Evolutionary conservation across 2,797 vertebrate genomes (phyloP).

Genomic region (Triplophysa yarkandensis): DNA sequence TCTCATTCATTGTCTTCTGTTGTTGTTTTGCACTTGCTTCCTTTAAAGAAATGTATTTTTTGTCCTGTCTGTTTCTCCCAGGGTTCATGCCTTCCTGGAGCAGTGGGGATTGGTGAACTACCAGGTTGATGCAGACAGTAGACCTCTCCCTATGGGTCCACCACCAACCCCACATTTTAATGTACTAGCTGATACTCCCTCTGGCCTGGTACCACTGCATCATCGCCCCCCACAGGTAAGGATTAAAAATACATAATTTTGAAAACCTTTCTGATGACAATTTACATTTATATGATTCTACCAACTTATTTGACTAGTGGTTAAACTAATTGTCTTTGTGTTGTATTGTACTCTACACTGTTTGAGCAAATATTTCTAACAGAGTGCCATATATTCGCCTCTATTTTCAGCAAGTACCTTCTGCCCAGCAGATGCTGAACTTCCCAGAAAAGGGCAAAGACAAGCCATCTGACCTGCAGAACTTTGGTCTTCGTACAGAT

Average conservation of each 20-base stretch:
- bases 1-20: background rate
- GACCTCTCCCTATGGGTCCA: conserved; percentile 94
- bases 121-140: conserved; percentile 93
- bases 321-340: background rate
- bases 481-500: conserved; percentile 92
- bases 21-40: background rate
- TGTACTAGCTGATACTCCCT: conserved; percentile 92
- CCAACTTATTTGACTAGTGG: no score
- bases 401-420: conserved; percentile 78
- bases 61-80: conserved; percentile 54
- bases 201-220: conserved; percentile 91
- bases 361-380: background rate
- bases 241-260: no score
- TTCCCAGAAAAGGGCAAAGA: conserved; percentile 94
- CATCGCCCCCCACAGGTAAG: conserved; percentile 89
- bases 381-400: background rate
- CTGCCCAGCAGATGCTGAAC: conserved; percentile 90
- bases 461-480: conserved; percentile 91
- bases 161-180: conserved; percentile 97
- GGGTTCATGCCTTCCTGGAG: conserved; percentile 95
- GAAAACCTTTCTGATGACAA: background rate
- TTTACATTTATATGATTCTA: no score
- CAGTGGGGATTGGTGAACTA: conserved; percentile 99
- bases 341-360: background rate
- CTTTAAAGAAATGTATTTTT: background rate